Evolutionary conservation across 2,113 vertebrate species (phyloP), one percentile per base, ranked within the genome.

Genomic region (Sturnira hondurensis): DNA sequence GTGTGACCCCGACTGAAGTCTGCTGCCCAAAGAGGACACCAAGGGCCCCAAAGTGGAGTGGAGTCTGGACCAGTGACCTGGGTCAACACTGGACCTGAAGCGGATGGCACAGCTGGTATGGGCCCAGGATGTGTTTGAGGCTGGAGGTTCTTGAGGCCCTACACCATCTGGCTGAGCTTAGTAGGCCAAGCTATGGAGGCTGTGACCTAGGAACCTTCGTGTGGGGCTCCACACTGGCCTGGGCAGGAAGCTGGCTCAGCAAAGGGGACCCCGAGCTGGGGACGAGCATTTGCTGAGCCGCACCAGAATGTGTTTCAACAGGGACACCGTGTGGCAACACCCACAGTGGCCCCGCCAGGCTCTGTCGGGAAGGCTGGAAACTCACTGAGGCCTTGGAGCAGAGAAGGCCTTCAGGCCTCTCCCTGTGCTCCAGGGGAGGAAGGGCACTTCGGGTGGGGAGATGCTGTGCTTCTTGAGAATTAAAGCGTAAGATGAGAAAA

Each of bases 221-320:
- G 50, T 45, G 70, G 22, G 56, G 28, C 14, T 24, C 71, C 68
- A 22, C 12, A 3, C 2, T 36, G 54, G 11, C n/a, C 81, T 12
- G 20, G 3, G 41, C 31, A 8, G 13, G 31, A 1, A 58, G 89
- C 17, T 4, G 19, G 15, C n/a, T 63, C 43, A 28, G 41, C 61
- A 45, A 20, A 13, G 26, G 43, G 71, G 16, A 41, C 63, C 38
- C 19, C 0, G 0, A 47, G 16, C 17, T 0, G 4, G 4, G 12
- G 38, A 33, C 13, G 6, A 7, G 26, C 61, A 3, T 15, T 56
- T 45, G 1, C 50, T 1, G 22, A 38, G 45, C 83, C 24, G 52
- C 45, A 58, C n/a, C 52, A 22, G 63, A 41, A 22, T 2, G 38
- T 65, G 28, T 33, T 76, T 70, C 65, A 26, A 89, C 78, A 78